Base-by-base conservation (phyloP, 2,888 invertebrate species). In the Lasioglossum marginatum region DNA sequence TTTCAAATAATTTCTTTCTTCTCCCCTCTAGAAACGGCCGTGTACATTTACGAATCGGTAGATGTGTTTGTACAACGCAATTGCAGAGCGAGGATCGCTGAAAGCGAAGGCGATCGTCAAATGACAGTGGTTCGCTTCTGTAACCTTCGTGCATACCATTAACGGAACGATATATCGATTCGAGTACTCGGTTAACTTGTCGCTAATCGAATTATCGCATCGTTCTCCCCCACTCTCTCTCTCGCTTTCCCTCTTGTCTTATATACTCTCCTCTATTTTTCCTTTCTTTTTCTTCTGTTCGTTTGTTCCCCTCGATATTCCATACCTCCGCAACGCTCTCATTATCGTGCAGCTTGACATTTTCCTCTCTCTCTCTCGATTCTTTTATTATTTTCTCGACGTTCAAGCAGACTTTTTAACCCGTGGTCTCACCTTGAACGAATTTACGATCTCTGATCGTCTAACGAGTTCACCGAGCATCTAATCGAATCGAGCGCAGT, bases 81-180 rank as follows among this genome's bases (percentile, higher is more conserved):
- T 70, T 10, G 73, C 74, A 70, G 79, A 79, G n/a, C 10, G n/a
- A n/a, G 23, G 8, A 75, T 82, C 82, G 79, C 87, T 86, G 87
- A 88, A 85, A 86, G 81, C 86, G 85, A 83, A 77, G 81, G 77
- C 77, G 80, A 84, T 82, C 80, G 81, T 66, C 78, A 77, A 79
- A 81, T 70, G 71, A 73, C 85, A 79, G 48, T 48, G 87, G 88
- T 90, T 91, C 91, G 90, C 91, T 91, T 92, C 37, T 92, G 90
- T 93, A 93, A 94, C 93, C n/a, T n/a, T n/a, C 92, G 92, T 91
- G 90, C 91, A 90, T 92, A 91, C 90, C 91, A 90, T 94, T 94
- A 94, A 93, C 93, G 93, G 52, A 93, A 92, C 86, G 87, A 91
- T 92, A 91, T 92, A 93, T 92, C 89, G 91, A 85, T 88, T 83